These are phyloP conservation scores for Patella caerulea DNA, from an alignment of 2,888 invertebrate genomes.

Conservation along the genomic window DNA sequence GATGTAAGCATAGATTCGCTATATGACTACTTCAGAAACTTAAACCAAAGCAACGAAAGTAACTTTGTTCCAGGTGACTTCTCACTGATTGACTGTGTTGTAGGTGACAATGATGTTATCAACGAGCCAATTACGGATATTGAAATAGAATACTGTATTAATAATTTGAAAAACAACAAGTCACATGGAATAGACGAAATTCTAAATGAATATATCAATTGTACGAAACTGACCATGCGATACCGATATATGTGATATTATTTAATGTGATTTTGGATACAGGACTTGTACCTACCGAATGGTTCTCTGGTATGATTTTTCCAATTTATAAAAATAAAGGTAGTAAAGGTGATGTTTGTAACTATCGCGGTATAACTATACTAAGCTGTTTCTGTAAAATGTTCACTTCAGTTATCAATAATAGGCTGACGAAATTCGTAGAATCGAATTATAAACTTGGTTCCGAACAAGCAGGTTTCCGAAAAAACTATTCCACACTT, in stretches of 20 bases:
- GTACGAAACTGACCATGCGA: neutral
- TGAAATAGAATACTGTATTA: neutral
- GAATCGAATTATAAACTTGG: neutral
- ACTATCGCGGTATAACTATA: constrained; percentile 20
- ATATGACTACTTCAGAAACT: neutral
- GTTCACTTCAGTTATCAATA: constrained; percentile 19
- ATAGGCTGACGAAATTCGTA: constrained; percentile 7
- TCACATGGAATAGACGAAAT: neutral
- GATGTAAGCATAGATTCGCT: constrained; percentile 7
- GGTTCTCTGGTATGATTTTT: constrained; percentile 11
- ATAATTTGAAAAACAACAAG: constrained; percentile 7
- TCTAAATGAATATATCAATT: constrained; percentile 2
- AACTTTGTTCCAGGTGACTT: neutral
- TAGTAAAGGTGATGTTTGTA: neutral
- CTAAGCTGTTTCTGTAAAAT: constrained; percentile 18
- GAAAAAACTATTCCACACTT: constrained; percentile 13
- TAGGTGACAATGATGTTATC: constrained; percentile 6
- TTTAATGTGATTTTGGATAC: constrained; percentile 24
- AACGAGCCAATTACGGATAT: neutral
- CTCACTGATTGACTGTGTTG: neutral
- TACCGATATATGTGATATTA: constrained; percentile 8
- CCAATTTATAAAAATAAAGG: constrained; percentile 25
- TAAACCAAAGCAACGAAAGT: neutral
- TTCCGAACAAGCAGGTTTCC: constrained; percentile 18
- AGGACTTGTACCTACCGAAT: constrained; percentile 14